Evolutionary conservation across 2,797 vertebrate genomes (phyloP).

Genomic region (Pagetopsis macropterus): DNA sequence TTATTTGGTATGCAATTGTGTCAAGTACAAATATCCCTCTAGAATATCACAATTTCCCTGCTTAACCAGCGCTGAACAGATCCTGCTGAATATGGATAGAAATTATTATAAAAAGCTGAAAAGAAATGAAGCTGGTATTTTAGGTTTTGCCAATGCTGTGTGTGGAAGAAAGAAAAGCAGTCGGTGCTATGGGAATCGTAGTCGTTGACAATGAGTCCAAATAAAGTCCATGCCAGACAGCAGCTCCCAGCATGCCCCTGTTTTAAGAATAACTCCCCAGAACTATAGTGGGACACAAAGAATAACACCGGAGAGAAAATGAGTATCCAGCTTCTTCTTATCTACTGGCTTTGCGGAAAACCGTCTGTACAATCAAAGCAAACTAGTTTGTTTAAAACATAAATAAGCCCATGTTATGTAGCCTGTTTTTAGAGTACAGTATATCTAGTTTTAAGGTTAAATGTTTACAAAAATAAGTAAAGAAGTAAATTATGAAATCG

Average conservation of each 20-base stretch:
- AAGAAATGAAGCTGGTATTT: constrained; percentile 41
- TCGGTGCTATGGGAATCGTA: constrained; percentile 31
- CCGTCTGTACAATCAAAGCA: constrained; percentile 33
- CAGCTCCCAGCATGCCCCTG: constrained; percentile 54
- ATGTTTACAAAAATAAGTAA: not conserved
- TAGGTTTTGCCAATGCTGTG: constrained; percentile 37
- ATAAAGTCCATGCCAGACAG: constrained; percentile 36
- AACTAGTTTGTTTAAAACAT: constrained; percentile 3
- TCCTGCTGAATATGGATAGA: constrained; percentile 61
- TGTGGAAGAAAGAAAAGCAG: constrained; percentile 19
- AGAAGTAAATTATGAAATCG: not conserved
- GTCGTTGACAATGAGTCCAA: constrained; percentile 56
- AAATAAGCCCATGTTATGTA: not conserved
- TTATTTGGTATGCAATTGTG: constrained; percentile 65
- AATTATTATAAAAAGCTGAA: constrained; percentile 31
- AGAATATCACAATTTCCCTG: constrained; percentile 44
- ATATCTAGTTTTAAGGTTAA: not conserved
- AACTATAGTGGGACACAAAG: constrained; percentile 36
- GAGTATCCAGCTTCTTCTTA: constrained; percentile 21
- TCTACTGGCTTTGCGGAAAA: constrained; percentile 27
- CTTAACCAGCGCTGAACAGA: constrained; percentile 43
- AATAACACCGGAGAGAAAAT: constrained; percentile 27
- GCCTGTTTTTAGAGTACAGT: not conserved
- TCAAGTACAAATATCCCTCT: constrained; percentile 56
- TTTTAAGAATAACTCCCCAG: constrained; percentile 53